Percentiles rank a stretch among this genome's conserved stretches.
Evolutionary conservation across 2,113 vertebrate genomes (phyloP).

Genomic region (Rafetus swinhoei): DNA sequence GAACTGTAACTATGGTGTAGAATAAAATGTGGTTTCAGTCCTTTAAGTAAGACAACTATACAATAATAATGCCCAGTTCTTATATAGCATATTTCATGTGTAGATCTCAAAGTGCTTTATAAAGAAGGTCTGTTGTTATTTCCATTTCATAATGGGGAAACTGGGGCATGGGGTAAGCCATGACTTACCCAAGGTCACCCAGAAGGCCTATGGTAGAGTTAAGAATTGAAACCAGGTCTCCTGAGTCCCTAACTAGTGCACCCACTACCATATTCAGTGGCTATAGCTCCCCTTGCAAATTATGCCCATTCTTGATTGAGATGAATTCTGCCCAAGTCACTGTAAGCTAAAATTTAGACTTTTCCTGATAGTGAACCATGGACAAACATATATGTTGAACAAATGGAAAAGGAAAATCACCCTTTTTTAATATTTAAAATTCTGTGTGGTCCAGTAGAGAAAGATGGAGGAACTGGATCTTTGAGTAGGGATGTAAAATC

Average conservation of each 20-base stretch:
- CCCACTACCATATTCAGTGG: not conserved
- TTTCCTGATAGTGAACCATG: fast-evolving
- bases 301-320: not conserved
- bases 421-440: not conserved
- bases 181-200: not conserved
- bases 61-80: not conserved
- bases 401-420: not conserved
- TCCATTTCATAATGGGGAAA: not conserved
- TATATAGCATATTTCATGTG: not conserved
- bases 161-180: not conserved
- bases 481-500: no score
- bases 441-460: not conserved
- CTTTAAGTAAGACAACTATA: not conserved
- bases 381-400: not conserved
- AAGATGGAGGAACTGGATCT: not conserved
- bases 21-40: fast-evolving
- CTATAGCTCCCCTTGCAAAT: not conserved
- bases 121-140: not conserved
- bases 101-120: not conserved
- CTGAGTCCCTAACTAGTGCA: not conserved
- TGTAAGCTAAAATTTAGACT: not conserved
- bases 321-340: not conserved
- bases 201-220: not conserved
- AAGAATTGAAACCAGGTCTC: not conserved
- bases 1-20: not conserved